These are phyloP conservation scores for Cinclus cinclus DNA, from an alignment of 2,113 vertebrate genomes.

Conservation along the genomic window DNA sequence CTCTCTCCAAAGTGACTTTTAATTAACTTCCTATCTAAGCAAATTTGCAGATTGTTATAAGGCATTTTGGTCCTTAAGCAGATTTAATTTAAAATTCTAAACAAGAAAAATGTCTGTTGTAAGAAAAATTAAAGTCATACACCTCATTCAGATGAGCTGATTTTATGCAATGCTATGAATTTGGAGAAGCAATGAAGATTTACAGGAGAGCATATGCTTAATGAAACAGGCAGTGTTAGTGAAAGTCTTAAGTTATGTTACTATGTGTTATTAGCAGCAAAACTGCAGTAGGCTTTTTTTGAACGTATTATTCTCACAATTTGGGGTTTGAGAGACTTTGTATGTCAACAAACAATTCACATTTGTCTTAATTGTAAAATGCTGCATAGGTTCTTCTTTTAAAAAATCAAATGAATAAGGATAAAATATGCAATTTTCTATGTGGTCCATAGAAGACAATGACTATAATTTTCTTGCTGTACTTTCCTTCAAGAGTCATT, in stretches of 20 bases:
- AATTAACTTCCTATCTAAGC: background rate
- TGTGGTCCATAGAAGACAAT: background rate
- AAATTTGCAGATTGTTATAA: background rate
- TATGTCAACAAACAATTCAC: background rate
- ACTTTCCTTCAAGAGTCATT: background rate
- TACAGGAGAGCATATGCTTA: background rate
- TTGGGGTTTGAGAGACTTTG: background rate
- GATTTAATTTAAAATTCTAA: background rate
- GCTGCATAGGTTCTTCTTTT: background rate
- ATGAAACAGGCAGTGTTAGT: background rate
- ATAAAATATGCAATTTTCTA: background rate
- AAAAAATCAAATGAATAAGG: background rate
- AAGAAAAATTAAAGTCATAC: background rate
- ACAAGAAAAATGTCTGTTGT: background rate
- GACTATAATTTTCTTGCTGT: background rate
- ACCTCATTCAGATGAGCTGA: background rate
- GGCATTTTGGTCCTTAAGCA: background rate
- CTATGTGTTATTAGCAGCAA: background rate
- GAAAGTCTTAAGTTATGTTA: background rate
- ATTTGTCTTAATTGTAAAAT: background rate
- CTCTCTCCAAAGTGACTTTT: background rate
- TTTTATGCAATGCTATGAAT: background rate
- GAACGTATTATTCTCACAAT: background rate
- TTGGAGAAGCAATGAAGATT: background rate
- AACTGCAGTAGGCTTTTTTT: background rate